Evolutionary conservation across 2,797 vertebrate genomes (phyloP).

Genomic region (Acomys russatus): DNA sequence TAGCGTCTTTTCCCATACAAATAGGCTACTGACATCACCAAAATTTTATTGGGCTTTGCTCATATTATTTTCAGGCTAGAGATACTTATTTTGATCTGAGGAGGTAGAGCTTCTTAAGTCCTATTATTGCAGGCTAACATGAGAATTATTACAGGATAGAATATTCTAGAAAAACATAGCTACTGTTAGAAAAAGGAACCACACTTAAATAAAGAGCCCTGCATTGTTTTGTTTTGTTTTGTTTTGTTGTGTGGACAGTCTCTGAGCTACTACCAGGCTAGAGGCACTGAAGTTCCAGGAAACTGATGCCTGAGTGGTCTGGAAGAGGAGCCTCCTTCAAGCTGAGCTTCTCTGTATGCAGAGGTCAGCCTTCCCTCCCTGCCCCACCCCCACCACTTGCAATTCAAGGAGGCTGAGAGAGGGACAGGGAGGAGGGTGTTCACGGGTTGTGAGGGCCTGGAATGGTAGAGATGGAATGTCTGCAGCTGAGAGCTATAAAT

Average conservation of each 20-base stretch:
- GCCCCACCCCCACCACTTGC: background rate
- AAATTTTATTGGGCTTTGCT: slow-evolving; percentile 2
- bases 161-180: slow-evolving; percentile 41
- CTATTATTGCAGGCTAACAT: background rate
- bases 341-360: background rate
- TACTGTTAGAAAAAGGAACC: background rate
- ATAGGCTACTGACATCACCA: background rate
- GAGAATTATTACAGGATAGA: background rate
- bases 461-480: background rate
- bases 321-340: background rate
- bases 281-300: background rate
- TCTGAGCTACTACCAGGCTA: background rate
- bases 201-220: background rate
- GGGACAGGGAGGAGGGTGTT: background rate
- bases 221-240: background rate
- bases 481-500: slow-evolving; percentile 73
- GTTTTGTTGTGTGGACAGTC: background rate
- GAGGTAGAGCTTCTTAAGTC: background rate
- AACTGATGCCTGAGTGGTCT: too few species aligned
- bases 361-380: background rate
- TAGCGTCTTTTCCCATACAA: background rate
- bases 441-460: background rate
- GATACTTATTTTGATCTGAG: background rate
- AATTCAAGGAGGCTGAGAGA: background rate
- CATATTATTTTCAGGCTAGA: background rate